Evolutionary conservation across 2,113 vertebrate genomes (phyloP).

Genomic region (Acrocephalus kingi): DNA sequence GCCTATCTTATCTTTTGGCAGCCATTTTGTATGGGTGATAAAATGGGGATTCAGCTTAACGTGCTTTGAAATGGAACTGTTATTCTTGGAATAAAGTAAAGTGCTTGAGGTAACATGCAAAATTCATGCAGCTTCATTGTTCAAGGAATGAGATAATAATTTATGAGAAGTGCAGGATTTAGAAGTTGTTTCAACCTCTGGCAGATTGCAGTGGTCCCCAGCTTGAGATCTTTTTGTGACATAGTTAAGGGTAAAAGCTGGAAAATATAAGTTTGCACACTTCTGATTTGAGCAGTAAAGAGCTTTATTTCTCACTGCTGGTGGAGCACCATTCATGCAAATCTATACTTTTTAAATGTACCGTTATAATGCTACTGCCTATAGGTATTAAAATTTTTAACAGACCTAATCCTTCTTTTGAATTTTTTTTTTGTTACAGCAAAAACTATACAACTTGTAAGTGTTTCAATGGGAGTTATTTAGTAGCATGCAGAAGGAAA

Average conservation of each 20-base stretch:
- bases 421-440: not conserved
- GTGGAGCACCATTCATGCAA: not conserved
- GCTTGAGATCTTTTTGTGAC: not conserved
- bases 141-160: not conserved
- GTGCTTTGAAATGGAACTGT: not conserved
- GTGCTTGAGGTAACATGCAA: constrained; percentile 42
- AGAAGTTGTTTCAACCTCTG: not conserved
- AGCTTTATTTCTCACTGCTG: not conserved
- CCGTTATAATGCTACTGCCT: not conserved
- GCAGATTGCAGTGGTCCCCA: not conserved
- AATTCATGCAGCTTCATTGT: constrained; percentile 39
- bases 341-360: not conserved
- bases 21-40: not conserved
- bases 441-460: not conserved
- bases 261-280: not conserved
- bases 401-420: not conserved
- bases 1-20: not conserved
- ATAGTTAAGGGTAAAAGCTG: not conserved
- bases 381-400: not conserved
- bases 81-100: constrained; percentile 36
- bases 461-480: not conserved
- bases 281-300: not conserved
- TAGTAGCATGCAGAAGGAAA: not conserved
- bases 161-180: not conserved
- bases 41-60: not conserved